Evolutionary conservation across 2,113 vertebrate genomes (phyloP).

Genomic region (Mixornis gularis): DNA sequence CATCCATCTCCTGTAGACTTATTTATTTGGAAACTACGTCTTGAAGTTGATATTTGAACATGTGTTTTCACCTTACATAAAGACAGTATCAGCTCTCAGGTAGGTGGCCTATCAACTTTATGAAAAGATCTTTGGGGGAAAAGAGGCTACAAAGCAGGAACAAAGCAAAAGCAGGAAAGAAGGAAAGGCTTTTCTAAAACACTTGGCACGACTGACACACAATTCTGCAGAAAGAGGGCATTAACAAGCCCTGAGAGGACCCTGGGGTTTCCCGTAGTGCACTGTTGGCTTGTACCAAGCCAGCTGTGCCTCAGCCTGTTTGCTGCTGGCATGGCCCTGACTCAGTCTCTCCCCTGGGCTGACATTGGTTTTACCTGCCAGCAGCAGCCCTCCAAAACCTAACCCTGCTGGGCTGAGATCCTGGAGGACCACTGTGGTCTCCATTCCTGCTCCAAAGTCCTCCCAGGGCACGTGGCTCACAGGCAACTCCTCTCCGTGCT

Average conservation of each 20-base stretch:
- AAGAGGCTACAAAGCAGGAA: neutral
- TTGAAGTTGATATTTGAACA: neutral
- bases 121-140: neutral
- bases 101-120: neutral
- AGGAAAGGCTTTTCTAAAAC: neutral
- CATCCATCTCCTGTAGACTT: neutral
- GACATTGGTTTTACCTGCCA: neutral
- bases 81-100: neutral
- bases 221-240: neutral
- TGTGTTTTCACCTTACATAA: neutral
- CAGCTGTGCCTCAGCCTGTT: neutral
- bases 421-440: rapidly evolving
- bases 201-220: rapidly evolving
- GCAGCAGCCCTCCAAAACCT: neutral
- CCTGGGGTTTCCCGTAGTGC: neutral
- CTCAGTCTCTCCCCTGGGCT: neutral
- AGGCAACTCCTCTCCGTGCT: neutral
- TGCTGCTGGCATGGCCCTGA: neutral
- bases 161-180: neutral
- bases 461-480: neutral
- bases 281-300: rapidly evolving
- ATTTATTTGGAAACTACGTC: neutral
- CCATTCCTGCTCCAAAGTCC: neutral
- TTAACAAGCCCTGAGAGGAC: neutral
- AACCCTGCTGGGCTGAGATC: neutral